Percentiles rank a stretch among this genome's conserved stretches.
These are phyloP conservation scores for Drosophila tropicalis DNA, from an alignment of 1,140 invertebrate genomes.

Conservation along the genomic window DNA sequence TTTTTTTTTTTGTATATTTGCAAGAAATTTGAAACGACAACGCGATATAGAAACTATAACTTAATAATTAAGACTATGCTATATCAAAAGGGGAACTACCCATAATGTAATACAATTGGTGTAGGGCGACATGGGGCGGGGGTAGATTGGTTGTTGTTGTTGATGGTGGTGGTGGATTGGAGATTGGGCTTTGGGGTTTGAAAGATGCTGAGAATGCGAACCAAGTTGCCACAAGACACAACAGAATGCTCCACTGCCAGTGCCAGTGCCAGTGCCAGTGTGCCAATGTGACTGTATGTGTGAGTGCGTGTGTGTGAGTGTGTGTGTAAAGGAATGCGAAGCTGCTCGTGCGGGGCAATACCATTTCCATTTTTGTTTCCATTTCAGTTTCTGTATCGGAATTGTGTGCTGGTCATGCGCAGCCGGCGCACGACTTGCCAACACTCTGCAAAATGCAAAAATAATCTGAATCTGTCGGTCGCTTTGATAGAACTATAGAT, in stretches of 20 bases:
- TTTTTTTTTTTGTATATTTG: neutral
- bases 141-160: no score
- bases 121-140: neutral
- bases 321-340: conserved; percentile 11
- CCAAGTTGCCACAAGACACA: no score
- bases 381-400: conserved; percentile 59
- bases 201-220: no score
- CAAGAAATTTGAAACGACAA: neutral
- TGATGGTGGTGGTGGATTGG: no score
- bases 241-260: no score
- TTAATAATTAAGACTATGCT: conserved; percentile 6
- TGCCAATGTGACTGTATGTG: no score
- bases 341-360: conserved; percentile 3
- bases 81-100: neutral
- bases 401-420: conserved; percentile 70
- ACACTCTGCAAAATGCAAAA: conserved; percentile 31
- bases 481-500: conserved; percentile 5
- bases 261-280: no score
- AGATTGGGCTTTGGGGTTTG: no score
- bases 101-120: neutral
- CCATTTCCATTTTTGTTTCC: neutral
- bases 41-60: conserved; percentile 1
- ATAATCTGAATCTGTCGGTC: conserved; percentile 45
- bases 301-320: neutral
- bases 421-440: conserved; percentile 39